Conservation (phyloP, 2,113 vertebrate species). For the Rattus norvegicus region DNA sequence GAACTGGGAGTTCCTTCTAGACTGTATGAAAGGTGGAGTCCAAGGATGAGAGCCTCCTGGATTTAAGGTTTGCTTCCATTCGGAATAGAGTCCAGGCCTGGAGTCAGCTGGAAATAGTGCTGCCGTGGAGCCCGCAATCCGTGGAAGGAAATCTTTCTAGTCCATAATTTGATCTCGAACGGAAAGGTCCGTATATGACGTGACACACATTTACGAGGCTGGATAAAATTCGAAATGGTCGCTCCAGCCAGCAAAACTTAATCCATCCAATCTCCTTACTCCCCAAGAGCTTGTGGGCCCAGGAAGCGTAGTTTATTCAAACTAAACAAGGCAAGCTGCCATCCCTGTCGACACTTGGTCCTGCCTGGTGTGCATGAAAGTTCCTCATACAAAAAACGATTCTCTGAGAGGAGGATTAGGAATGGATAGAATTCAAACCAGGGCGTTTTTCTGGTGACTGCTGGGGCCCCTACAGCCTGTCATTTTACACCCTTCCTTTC, state of each 20-base stretch:
- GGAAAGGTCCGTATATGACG: conserved; percentile 45
- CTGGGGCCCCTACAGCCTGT: conserved; percentile 23
- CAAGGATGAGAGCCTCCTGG: not conserved
- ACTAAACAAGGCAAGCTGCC: conserved; percentile 8
- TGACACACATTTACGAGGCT: conserved; percentile 30
- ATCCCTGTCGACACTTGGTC: not conserved
- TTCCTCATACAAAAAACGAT: conserved; percentile 29
- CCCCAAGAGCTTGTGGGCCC: not conserved
- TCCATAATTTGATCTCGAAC: not conserved
- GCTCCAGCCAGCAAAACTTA: conserved; percentile 11
- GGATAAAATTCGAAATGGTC: conserved; percentile 23
- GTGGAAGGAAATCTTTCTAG: conserved; percentile 47
- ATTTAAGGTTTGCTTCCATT: not conserved
- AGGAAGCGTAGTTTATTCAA: conserved; percentile 34
- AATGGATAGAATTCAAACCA: conserved; percentile 32
- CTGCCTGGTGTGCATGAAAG: not conserved
- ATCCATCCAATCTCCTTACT: not conserved
- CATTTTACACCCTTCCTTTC: conserved; percentile 46
- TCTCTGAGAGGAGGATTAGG: conserved; percentile 28
- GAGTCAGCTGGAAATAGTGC: not conserved
- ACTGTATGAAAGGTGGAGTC: not conserved
- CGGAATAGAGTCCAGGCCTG: not conserved
- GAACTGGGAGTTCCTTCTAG: not conserved
- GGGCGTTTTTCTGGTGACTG: conserved; percentile 6
- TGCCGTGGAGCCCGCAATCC: not conserved